These are phyloP conservation scores for Lithobates pipiens DNA, from an alignment of 2,797 vertebrate genomes.

Conservation along the genomic window DNA sequence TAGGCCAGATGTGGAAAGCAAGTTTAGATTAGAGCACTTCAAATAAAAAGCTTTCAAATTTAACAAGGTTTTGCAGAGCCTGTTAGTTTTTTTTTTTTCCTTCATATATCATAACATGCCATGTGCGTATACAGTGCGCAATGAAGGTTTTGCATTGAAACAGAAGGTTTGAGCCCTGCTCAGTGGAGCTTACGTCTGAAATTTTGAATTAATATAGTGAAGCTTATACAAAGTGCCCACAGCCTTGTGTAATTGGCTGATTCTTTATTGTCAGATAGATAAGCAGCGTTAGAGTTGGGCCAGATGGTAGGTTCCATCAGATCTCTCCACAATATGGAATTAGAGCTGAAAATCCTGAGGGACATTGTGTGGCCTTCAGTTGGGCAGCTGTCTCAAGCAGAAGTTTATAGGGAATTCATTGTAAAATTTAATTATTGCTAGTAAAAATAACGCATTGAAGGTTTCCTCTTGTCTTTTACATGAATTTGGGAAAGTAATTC, in stretches of 20 bases:
- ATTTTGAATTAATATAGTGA: no score
- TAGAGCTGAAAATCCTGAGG: not conserved
- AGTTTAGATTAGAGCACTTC: no score
- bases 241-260: not conserved
- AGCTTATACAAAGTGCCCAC: not conserved
- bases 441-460: not conserved
- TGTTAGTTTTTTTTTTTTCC: no score
- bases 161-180: not conserved
- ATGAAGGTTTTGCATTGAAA: not conserved
- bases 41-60: no score
- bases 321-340: not conserved
- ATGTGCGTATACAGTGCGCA: no score
- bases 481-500: not conserved
- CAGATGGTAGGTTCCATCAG: not conserved
- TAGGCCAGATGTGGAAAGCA: no score
- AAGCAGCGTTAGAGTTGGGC: not conserved
- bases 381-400: not conserved
- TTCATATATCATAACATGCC: no score
- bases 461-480: not conserved
- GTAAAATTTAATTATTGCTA: not conserved
- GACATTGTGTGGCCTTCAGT: not conserved
- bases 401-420: not conserved
- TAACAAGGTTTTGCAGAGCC: no score
- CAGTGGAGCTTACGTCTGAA: no score
- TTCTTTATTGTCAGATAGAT: not conserved